These are phyloP conservation scores for Phyllotreta cruciferae DNA, from an alignment of 2,888 invertebrate species.

Conservation along the genomic window DNA sequence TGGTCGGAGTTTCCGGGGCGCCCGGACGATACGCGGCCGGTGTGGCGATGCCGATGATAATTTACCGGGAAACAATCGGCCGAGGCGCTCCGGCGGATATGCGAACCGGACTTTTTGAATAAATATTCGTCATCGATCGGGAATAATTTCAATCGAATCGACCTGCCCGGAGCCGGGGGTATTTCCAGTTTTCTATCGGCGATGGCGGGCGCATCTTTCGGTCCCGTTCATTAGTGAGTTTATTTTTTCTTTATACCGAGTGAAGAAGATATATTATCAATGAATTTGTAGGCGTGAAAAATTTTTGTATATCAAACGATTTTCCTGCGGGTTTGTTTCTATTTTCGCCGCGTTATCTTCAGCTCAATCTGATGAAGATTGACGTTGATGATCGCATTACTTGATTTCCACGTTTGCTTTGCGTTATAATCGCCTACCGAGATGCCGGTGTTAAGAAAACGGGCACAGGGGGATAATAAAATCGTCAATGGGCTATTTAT, in stretches of 20 bases:
- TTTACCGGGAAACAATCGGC: conserved; percentile 19
- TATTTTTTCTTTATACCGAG: no score
- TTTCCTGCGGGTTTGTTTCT: background rate
- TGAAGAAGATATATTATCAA: no score
- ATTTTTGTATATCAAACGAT: background rate
- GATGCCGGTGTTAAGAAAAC: conserved; percentile 47
- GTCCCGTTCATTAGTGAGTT: no score
- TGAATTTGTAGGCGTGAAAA: conserved; percentile 16
- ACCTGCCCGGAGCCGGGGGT: conserved; percentile 15
- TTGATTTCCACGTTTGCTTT: background rate
- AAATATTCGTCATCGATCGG: conserved; percentile 29
- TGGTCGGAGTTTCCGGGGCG: conserved; percentile 20
- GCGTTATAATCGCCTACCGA: conserved; percentile 32
- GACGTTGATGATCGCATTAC: conserved; percentile 17
- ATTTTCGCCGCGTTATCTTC: conserved; percentile 7
- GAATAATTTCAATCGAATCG: conserved; percentile 6
- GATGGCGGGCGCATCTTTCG: background rate
- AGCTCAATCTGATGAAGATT: conserved; percentile 24
- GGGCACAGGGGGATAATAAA: conserved; percentile 41
- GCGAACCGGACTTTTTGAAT: conserved; percentile 20
- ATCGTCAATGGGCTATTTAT: conserved; percentile 65
- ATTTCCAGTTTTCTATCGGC: conserved; percentile 21
- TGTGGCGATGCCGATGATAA: conserved; percentile 10
- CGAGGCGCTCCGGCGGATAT: conserved; percentile 10
- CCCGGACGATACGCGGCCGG: background rate